Evolutionary conservation across 2,888 invertebrate species (phyloP).

Genomic region (Papilio gigon): DNA sequence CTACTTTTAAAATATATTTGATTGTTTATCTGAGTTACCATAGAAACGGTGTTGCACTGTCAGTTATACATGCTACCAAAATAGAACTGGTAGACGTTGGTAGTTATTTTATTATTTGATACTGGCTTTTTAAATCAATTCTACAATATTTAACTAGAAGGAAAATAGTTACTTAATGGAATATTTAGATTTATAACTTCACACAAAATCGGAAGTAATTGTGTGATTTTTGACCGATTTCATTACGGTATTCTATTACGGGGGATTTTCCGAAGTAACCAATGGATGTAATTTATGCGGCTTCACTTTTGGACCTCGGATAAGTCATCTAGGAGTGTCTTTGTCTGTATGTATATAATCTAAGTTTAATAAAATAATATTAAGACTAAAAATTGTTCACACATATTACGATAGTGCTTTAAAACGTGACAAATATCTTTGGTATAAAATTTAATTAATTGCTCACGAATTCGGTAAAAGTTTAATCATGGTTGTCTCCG

Average conservation of each 20-base stretch:
- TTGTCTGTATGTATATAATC: too few species aligned
- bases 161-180: too few species aligned
- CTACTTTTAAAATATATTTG: constrained; percentile 16
- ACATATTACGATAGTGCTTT: neutral
- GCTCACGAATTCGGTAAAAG: constrained; percentile 16
- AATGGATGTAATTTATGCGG: neutral
- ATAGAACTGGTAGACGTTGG: too few species aligned
- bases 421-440: neutral
- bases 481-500: constrained; percentile 20
- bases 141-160: too few species aligned
- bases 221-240: neutral
- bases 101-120: neutral
- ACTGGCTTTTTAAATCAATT: neutral
- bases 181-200: too few species aligned
- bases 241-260: neutral
- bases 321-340: neutral
- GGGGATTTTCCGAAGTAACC: neutral
- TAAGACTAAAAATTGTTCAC: neutral
- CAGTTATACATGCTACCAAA: neutral
- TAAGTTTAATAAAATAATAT: neutral
- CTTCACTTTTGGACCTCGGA: neutral
- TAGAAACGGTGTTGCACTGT: constrained; percentile 23
- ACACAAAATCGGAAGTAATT: neutral
- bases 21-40: constrained; percentile 29
- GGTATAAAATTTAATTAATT: constrained; percentile 2